Percentiles rank a stretch among this genome's conserved stretches.
Conservation (phyloP, 2,888 invertebrate genomes). For the Hoplodrina ambigua region DNA sequence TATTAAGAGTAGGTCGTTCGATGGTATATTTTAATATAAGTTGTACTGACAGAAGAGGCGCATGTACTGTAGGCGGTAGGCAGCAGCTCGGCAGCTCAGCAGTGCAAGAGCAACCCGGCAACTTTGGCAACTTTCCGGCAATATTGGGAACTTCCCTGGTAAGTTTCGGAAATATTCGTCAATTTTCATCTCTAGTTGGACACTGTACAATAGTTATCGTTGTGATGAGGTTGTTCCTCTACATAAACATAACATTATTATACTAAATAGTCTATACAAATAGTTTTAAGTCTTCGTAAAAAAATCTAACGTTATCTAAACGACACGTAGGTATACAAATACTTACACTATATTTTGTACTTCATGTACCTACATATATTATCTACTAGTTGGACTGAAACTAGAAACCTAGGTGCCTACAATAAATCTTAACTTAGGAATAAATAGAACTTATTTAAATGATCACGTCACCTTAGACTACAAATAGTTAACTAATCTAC, state of each 20-base stretch:
- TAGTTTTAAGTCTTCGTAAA: slow-evolving; percentile 52
- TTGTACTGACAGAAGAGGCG: no score
- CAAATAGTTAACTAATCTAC: slow-evolving; percentile 15
- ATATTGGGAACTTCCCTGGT: no score
- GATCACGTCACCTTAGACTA: slow-evolving; percentile 46
- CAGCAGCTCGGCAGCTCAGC: no score
- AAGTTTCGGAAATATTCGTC: no score
- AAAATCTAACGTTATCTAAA: slow-evolving; percentile 35
- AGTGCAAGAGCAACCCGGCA: no score
- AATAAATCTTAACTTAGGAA: slow-evolving; percentile 16
- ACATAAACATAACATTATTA: not conserved
- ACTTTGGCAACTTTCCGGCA: no score
- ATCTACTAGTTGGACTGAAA: slow-evolving; percentile 31
- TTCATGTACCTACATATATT: slow-evolving; percentile 13
- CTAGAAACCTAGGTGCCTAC: slow-evolving; percentile 11
- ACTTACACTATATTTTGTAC: slow-evolving; percentile 32
- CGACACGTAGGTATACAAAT: slow-evolving; percentile 21
- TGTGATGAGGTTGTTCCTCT: no score
- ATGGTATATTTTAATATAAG: no score
- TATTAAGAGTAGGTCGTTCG: no score
- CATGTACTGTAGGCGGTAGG: no score
- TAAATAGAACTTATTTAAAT: slow-evolving; percentile 41
- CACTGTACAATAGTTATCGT: no score
- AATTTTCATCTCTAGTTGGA: no score
- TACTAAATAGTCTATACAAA: slow-evolving; percentile 41